phyloP scores from a whole-genome alignment of 2,113 vertebrate genomes.

The Pterocles orientalis region DNA sequence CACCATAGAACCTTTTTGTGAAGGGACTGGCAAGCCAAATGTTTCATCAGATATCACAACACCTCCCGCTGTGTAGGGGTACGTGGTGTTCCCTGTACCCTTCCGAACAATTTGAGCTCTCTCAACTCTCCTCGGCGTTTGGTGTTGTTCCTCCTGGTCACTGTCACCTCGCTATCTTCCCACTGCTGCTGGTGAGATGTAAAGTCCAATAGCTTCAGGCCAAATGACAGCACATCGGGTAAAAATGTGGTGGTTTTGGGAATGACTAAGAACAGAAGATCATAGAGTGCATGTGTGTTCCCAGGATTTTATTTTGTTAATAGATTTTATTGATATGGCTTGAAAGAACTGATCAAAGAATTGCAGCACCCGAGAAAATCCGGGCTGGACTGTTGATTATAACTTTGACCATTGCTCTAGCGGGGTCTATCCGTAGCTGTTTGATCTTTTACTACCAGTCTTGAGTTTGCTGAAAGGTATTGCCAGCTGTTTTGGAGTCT shows the following conservation, averaged over 20 bases:
- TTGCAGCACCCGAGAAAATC: not conserved
- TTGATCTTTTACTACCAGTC: not conserved
- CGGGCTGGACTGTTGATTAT: not conserved
- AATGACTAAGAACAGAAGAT: not conserved
- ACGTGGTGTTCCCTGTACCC: not conserved
- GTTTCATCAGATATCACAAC: not conserved
- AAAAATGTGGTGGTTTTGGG: not conserved
- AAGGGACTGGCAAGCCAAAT: not conserved
- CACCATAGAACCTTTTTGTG: not conserved
- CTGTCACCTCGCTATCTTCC: not conserved
- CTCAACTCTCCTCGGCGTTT: not conserved
- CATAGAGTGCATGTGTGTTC: not conserved
- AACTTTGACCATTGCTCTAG: not conserved
- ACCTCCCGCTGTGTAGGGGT: fast-evolving
- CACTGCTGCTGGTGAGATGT: not conserved
- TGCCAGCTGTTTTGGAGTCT: not conserved
- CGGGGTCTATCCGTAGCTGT: not conserved
- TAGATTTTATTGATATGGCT: not conserved
- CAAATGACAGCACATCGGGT: not conserved
- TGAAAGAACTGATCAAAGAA: not conserved
- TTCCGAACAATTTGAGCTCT: not conserved
- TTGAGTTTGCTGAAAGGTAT: not conserved
- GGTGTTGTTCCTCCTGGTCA: not conserved
- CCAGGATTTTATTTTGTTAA: not conserved
- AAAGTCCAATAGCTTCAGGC: not conserved